Evolutionary conservation across 1,140 invertebrate species (phyloP), one percentile per base, ranked within the genome.

Genomic region (Drosophila serrata): DNA sequence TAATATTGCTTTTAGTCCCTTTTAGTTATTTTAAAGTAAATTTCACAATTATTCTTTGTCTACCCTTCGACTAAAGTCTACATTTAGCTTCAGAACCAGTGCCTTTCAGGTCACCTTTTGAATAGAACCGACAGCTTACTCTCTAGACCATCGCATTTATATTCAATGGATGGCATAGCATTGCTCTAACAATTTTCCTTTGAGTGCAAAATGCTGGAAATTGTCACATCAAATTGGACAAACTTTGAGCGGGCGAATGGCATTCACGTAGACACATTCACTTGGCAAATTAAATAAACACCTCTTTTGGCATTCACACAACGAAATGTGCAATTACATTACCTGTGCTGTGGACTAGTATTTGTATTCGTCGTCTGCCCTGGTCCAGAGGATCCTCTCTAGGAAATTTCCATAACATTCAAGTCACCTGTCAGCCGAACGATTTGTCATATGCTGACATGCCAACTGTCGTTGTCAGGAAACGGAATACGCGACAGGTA

Each of bases 221-320:
- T 68, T 86, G 82, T 82, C 79, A 61, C 78, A 85, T 75, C 75
- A 40, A 87, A 86, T 67, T 81, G 85, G 74, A 78, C 63, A 62
- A 59, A 65, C 51, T 58, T 73, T 59, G 70, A 65, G 55, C 46
- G 58, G 40, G 57, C 60, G 64, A 51, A 68, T 75, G 60, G 56
- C 69, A 61, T 57, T 17, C 60, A 79, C 55, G 72, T 72, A 59
- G 74, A 63, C 56, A 57, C 51, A 79, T 70, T 69, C 76, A 79
- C 62, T 68, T 39, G 51, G 67, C 76, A 88, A 87, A 88, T 87
- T 87, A 88, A 87, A 87, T 87, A 87, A 88, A 88, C 84, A 88
- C 84, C 84, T 88, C 73, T 56, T 69, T 87, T 86, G 33, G 75
- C 80, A 82, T 88, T 81, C 75, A 82, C 33, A 76, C 76, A 82